Percentiles rank a stretch among this genome's conserved stretches.
These are phyloP conservation scores for Capreolus pygargus DNA, from an alignment of 2,113 vertebrate genomes.

Conservation along the genomic window DNA sequence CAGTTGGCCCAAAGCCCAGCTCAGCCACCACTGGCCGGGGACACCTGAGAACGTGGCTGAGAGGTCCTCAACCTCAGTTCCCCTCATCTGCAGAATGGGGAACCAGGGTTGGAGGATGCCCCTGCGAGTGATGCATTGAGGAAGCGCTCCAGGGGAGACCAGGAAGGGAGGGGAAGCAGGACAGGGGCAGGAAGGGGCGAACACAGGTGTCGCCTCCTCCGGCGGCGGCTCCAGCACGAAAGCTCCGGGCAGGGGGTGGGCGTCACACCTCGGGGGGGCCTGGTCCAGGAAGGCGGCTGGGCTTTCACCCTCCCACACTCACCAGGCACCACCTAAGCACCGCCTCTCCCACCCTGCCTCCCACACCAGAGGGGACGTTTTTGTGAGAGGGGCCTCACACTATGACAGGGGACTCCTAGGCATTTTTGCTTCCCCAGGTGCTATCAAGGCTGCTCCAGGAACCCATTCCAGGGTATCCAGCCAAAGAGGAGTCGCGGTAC, in stretches of 20 bases:
- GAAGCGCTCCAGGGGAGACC: no score
- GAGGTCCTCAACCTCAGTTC: not conserved
- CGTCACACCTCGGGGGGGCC: not conserved
- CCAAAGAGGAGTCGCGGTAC: no score
- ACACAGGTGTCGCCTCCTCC: not conserved
- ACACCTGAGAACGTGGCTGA: not conserved
- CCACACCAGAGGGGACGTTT: not conserved
- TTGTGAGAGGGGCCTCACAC: no score
- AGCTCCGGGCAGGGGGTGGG: not conserved
- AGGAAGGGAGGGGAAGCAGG: not conserved
- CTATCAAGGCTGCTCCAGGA: not conserved
- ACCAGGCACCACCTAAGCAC: not conserved
- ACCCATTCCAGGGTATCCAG: not conserved
- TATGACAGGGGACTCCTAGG: not conserved
- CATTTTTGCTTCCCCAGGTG: not conserved
- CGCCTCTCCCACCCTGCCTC: not conserved
- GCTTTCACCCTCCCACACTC: not conserved
- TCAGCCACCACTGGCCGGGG: not conserved
- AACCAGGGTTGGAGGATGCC: not conserved
- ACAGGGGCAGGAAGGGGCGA: not conserved
- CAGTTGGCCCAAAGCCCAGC: not conserved
- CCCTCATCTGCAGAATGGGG: not conserved
- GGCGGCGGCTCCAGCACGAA: not conserved
- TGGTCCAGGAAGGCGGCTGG: not conserved
- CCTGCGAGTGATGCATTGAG: not conserved